Evolutionary conservation across 2,888 invertebrate genomes (phyloP), one percentile per base, ranked within the genome.

Genomic region (Drosophila atripex): DNA sequence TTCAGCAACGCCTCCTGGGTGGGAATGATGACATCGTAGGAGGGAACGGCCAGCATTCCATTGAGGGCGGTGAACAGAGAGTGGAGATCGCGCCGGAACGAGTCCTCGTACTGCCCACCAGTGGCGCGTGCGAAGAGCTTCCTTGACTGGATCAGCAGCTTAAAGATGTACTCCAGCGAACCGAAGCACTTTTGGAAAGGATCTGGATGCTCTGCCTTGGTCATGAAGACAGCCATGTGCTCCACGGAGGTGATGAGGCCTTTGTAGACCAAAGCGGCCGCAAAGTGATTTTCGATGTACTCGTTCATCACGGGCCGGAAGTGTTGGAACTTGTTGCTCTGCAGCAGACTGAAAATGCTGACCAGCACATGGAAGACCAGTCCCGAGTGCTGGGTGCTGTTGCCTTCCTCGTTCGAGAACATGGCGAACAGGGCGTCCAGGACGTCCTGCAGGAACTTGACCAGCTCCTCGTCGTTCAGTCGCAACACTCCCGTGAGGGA

Each of bases 371-470:
- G 95, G 90, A 99, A 98, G 28, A 98, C 98, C 18, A 97, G 94
- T 32, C 97, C 97, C 1, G 97, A 97, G 89, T 97, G 95, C 25
- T 95, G 94, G 0, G 97, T 97, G 43, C 97, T 94, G 89, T 96
- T 97, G 21, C 97, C 97, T 90, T 98, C 97, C 90, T 97, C 97
- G 8, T 97, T 97, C 7, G 97, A 97, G 89, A 98, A 97, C 93
- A 99, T 94, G 16, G 97, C 96, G 90, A 98, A 98, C 1, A 99
- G 92, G 0, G 97, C 97, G 89, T 99, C 98, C 11, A 99, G 92
- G 1, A 98, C 97, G 89, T 98, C 98, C 90, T 98, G 96, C 1
- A 99, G 93, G 91, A 98, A 98, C 92, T 98, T 98, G 12, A 98
- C 97, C 41, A 98, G 93, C 90, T 98, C 98, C 90, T 98, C 97